A percentile compares a stretch with the other conserved stretches of the same genome.
Conservation (phyloP, 2,888 invertebrate species). For the Apamea crenata region DNA sequence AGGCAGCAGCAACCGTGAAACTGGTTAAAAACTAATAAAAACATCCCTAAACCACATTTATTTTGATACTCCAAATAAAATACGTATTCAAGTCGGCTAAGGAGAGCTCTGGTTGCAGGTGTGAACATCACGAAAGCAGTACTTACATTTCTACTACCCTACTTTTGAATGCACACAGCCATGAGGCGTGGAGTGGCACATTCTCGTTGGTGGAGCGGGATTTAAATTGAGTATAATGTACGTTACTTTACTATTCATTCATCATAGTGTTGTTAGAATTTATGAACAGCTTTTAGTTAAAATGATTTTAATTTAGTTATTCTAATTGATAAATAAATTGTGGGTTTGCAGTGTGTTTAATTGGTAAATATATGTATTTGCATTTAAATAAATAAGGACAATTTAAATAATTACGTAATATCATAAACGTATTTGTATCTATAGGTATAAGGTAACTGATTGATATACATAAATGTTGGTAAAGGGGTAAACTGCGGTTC, state of each 20-base stretch:
- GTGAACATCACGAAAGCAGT: slow-evolving; percentile 46
- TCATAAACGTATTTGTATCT: background rate
- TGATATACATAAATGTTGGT: no score
- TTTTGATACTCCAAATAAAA: slow-evolving; percentile 33
- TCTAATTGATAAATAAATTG: background rate
- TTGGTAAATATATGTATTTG: background rate
- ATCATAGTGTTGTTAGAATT: slow-evolving; percentile 38
- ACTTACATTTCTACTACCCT: slow-evolving; percentile 45
- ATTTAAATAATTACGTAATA: background rate
- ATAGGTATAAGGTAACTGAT: no score
- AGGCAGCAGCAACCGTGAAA: background rate
- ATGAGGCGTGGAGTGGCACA: slow-evolving; percentile 38
- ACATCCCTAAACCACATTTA: slow-evolving; percentile 12
- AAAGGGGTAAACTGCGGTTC: no score
- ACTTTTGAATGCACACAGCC: slow-evolving; percentile 52
- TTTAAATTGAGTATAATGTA: slow-evolving; percentile 58
- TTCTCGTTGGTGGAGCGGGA: slow-evolving; percentile 36
- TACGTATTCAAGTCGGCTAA: slow-evolving; percentile 26
- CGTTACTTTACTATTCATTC: slow-evolving; percentile 48
- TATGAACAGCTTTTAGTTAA: slow-evolving; percentile 24
- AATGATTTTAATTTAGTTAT: background rate
- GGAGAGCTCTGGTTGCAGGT: slow-evolving; percentile 28
- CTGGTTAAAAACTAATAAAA: background rate
- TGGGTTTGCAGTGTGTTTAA: background rate
- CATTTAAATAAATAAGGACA: background rate